A percentile compares a stretch with the other conserved stretches of the same genome.
phyloP scores from a whole-genome alignment of 2,113 vertebrate genomes.

The Hypocryptadius cinnamomeus region DNA sequence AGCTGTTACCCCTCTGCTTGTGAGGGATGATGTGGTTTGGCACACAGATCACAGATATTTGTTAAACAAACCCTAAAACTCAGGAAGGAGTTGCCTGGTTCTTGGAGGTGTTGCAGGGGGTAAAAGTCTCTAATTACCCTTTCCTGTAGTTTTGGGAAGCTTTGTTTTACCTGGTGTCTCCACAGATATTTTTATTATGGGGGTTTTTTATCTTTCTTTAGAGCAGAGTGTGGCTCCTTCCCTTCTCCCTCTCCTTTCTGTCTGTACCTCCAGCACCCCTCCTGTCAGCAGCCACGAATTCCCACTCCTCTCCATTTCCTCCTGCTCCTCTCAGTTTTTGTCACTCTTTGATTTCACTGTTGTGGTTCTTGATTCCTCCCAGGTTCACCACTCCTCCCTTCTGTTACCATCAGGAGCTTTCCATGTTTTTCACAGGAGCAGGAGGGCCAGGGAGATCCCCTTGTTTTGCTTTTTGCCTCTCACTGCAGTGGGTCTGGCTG shows the following conservation, averaged over 20 bases:
- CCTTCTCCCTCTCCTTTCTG: background rate
- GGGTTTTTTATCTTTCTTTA: background rate
- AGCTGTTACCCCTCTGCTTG: background rate
- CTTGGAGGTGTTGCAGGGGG: background rate
- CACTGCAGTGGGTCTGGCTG: accelerated
- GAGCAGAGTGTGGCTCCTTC: background rate
- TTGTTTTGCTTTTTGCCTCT: background rate
- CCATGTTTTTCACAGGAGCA: accelerated
- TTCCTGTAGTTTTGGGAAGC: background rate
- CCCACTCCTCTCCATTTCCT: background rate
- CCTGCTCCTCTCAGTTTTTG: background rate
- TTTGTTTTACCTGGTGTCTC: background rate
- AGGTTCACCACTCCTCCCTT: background rate
- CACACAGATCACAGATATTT: background rate
- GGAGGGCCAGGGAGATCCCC: background rate
- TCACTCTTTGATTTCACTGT: background rate
- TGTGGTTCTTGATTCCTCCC: background rate
- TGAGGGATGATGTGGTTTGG: background rate
- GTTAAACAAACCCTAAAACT: background rate
- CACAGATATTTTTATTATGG: background rate
- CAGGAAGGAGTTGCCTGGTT: background rate
- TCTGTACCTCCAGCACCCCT: background rate
- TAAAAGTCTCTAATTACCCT: background rate
- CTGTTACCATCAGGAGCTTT: background rate
- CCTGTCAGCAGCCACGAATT: background rate